Percentiles rank a stretch among this genome's conserved stretches.
Conservation (phyloP, 2,797 vertebrate species). For the Numenius phaeopus region DNA sequence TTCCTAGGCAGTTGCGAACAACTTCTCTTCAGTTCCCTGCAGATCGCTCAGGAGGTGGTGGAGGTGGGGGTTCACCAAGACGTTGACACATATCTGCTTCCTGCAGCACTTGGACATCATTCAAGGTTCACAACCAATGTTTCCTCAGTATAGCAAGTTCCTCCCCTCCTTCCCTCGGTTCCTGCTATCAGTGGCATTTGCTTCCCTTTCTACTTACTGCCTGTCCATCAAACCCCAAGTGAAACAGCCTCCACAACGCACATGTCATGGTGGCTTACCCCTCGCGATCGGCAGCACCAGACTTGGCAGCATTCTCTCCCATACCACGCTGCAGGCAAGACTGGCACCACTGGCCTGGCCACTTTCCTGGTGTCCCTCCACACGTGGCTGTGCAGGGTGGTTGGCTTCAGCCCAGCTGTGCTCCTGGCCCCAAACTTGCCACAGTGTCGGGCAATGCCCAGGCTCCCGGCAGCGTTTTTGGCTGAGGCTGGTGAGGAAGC, state of each 20-base stretch:
- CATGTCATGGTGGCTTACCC: fast-evolving
- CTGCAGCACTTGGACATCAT: neutral
- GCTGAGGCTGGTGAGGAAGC: neutral
- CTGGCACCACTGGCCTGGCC: fast-evolving
- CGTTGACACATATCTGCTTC: fast-evolving
- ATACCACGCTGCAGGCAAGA: neutral
- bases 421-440: neutral
- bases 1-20: neutral
- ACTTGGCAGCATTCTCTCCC: neutral
- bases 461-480: neutral
- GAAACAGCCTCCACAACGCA: neutral
- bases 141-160: neutral
- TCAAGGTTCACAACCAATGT: neutral
- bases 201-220: neutral
- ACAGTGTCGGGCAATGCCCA: fast-evolving
- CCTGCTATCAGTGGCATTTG: fast-evolving
- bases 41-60: neutral
- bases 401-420: neutral
- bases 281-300: fast-evolving
- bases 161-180: neutral
- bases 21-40: neutral
- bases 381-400: neutral
- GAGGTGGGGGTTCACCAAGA: neutral
- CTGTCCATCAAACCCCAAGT: neutral
- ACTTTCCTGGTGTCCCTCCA: neutral